Base-by-base conservation (phyloP, 2,888 invertebrate species). In the Lepidocyrtinus sp. region DNA sequence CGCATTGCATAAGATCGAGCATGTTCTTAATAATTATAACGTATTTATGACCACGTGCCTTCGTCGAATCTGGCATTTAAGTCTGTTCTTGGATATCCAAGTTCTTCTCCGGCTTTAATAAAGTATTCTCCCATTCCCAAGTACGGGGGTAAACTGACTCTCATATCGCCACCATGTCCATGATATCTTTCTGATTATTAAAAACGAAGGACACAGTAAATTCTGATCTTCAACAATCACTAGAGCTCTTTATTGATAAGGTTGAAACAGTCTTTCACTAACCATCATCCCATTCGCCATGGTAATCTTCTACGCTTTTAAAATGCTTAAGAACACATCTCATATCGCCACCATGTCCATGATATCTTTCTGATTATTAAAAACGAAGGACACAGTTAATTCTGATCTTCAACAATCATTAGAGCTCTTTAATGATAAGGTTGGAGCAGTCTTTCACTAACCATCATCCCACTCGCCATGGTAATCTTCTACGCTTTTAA, bases 401-500 rank as follows among this genome's bases (percentile, higher is more conserved):
- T n/a, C n/a, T n/a, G n/a, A n/a, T n/a, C n/a, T n/a, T n/a, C n/a
- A n/a, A n/a, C n/a, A n/a, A n/a, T n/a, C n/a, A n/a, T n/a, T n/a
- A n/a, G n/a, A n/a, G n/a, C n/a, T n/a, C n/a, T n/a, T n/a, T n/a
- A n/a, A n/a, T n/a, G n/a, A n/a, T n/a, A n/a, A n/a, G n/a, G n/a
- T n/a, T n/a, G n/a, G n/a, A n/a, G n/a, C n/a, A n/a, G n/a, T n/a
- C n/a, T n/a, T n/a, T n/a, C n/a, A n/a, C n/a, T n/a, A 59, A 75
- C 75, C 68, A 50, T 75, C 17, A 46, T 75, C 68, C 75, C 75
- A 75, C n/a, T 69, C 69, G 9, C 83, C 84, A 36, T 68, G 73
- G 68, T 75, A 83, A 74, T 83, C 79, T 61, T 84, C 84, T 0
- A 77, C 62, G 22, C 69, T 73, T 61, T 83, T 83, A 36, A 84